A percentile compares a stretch with the other conserved stretches of the same genome.
Evolutionary conservation across 1,140 invertebrate genomes (phyloP).

Genomic region (Rhagoletis pomonella): DNA sequence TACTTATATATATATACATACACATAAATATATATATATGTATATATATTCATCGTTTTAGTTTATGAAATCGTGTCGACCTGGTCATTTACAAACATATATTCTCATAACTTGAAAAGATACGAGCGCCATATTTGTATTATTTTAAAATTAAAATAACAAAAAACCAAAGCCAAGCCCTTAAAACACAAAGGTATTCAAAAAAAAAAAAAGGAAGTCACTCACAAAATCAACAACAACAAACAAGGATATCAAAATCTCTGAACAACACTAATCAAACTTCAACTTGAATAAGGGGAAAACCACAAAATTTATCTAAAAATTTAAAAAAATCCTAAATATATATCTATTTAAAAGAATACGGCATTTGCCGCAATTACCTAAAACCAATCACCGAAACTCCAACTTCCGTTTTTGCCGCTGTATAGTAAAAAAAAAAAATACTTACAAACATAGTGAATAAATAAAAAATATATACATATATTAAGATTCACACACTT

Average conservation of each 20-base stretch:
- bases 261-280: conserved; percentile 37
- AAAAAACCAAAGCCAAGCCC: conserved; percentile 42
- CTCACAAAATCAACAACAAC: conserved; percentile 27
- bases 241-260: conserved; percentile 35
- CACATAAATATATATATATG: background rate
- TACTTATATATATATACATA: conserved; percentile 37
- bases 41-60: conserved; percentile 40
- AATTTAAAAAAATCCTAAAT: conserved; percentile 9
- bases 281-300: background rate
- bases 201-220: conserved; percentile 1
- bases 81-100: conserved; percentile 42
- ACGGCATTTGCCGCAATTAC: conserved; percentile 31
- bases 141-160: conserved; percentile 30
- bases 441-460: background rate
- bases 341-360: background rate
- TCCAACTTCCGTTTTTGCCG: conserved; percentile 44
- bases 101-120: conserved; percentile 44
- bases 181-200: conserved; percentile 3
- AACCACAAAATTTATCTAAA: background rate
- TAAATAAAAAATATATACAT: background rate
- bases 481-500: background rate
- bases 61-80: conserved; percentile 47
- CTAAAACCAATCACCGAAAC: conserved; percentile 37
- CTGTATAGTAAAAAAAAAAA: background rate
- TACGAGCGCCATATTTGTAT: conserved; percentile 50